These are phyloP conservation scores for Enteromius argenteus DNA, from an alignment of 2,797 vertebrate genomes.

Conservation along the genomic window DNA sequence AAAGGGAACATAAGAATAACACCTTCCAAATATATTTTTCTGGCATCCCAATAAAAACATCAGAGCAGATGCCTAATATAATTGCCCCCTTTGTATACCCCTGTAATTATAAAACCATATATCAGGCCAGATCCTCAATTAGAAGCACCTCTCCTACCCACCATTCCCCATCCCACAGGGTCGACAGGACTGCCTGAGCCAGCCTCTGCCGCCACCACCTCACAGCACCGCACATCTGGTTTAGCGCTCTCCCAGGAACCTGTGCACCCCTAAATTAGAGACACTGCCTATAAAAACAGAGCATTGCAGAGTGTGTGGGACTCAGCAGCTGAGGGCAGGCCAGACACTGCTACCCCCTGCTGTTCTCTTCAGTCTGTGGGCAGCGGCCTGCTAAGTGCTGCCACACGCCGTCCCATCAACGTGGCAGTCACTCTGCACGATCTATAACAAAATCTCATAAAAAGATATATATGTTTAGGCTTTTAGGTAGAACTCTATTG, in stretches of 20 bases:
- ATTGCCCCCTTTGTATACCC: constrained; percentile 66
- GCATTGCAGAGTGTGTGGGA: constrained; percentile 60
- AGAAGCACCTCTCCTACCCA: constrained; percentile 56
- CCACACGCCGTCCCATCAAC: constrained; percentile 32
- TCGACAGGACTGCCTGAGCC: constrained; percentile 44
- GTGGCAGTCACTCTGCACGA: neutral
- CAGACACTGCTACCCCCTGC: constrained; percentile 66
- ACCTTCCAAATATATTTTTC: constrained; percentile 72
- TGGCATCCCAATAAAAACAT: constrained; percentile 69
- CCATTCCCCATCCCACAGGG: constrained; percentile 45
- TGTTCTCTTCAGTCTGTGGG: constrained; percentile 55
- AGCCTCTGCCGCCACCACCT: constrained; percentile 60
- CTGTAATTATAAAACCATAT: constrained; percentile 76
- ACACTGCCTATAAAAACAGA: constrained; percentile 71
- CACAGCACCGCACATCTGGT: constrained; percentile 74
- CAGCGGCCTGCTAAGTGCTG: constrained; percentile 10
- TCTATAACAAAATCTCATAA: neutral
- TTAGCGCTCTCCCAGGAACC: constrained; percentile 72
- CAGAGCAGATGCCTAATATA: constrained; percentile 71
- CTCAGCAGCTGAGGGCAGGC: constrained; percentile 48
- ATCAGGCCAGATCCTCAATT: constrained; percentile 78
- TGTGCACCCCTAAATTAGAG: constrained; percentile 80
- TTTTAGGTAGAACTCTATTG: neutral
- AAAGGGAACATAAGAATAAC: constrained; percentile 54
- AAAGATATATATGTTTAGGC: neutral